Conservation (phyloP, 2,888 invertebrate species). For the Drosophila mimica region DNA sequence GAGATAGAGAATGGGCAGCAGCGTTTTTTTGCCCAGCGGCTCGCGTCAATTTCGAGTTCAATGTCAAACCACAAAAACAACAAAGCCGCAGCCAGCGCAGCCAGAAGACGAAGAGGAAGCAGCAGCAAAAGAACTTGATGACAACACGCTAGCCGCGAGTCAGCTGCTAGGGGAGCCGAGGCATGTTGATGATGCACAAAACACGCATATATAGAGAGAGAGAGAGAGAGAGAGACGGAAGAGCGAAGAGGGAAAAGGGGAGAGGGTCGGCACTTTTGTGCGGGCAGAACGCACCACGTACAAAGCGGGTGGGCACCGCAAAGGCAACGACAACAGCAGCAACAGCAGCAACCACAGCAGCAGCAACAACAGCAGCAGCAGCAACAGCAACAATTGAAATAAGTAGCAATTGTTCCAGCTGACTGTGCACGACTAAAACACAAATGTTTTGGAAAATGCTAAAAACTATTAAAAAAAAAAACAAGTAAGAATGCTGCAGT, state of each 20-base stretch:
- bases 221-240: neutral
- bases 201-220: neutral
- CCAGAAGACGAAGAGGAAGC: neutral
- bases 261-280: conserved; percentile 24
- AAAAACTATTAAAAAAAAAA: neutral
- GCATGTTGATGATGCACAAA: neutral
- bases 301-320: conserved; percentile 24
- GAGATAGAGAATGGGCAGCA: conserved; percentile 24
- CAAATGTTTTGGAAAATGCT: neutral
- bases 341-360: conserved; percentile 16
- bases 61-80: conserved; percentile 77
- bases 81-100: conserved; percentile 7
- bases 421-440: neutral
- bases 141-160: conserved; percentile 19
- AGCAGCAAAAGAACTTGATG: conserved; percentile 18
- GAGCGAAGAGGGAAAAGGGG: neutral
- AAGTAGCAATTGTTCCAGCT: conserved; percentile 3
- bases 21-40: conserved; percentile 67
- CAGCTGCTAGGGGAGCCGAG: conserved; percentile 3
- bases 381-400: conserved; percentile 17
- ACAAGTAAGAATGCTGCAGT: neutral
- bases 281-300: conserved; percentile 22
- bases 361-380: conserved; percentile 5
- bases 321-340: conserved; percentile 16
- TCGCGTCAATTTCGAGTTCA: conserved; percentile 79